phyloP scores from a whole-genome alignment of 2,888 invertebrate species.

The Morinoia aosen region DNA sequence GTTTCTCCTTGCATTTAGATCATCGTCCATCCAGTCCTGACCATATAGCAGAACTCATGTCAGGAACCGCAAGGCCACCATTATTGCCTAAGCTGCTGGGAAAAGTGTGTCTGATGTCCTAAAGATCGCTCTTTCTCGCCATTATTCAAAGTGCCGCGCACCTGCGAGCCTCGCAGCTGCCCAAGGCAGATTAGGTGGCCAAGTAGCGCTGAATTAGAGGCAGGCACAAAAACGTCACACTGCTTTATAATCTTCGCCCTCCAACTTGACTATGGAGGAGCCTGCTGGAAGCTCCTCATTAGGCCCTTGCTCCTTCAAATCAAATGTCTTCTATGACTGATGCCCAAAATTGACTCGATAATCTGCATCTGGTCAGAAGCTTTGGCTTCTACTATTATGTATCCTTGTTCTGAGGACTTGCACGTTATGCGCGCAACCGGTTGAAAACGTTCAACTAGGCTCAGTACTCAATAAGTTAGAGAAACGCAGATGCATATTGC shows the following conservation, averaged over 20 bases:
- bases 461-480: no score
- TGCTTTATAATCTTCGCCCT: slow-evolving; percentile 29
- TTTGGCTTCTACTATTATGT: background rate
- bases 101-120: background rate
- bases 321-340: background rate
- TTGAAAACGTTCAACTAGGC: background rate
- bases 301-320: background rate
- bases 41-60: background rate
- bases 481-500: no score
- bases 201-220: slow-evolving; percentile 26
- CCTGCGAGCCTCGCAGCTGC: background rate
- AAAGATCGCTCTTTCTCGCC: background rate
- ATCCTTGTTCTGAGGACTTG: background rate
- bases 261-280: background rate
- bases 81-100: background rate
- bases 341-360: background rate
- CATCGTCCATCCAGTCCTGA: background rate
- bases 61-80: background rate
- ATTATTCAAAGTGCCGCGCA: background rate
- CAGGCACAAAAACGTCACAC: background rate
- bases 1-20: background rate
- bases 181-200: background rate
- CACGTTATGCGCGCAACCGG: background rate
- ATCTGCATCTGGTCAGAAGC: background rate
- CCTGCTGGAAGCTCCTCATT: background rate